Base-by-base conservation (phyloP, 2,888 invertebrate species). In the Tigriopus californicus region DNA sequence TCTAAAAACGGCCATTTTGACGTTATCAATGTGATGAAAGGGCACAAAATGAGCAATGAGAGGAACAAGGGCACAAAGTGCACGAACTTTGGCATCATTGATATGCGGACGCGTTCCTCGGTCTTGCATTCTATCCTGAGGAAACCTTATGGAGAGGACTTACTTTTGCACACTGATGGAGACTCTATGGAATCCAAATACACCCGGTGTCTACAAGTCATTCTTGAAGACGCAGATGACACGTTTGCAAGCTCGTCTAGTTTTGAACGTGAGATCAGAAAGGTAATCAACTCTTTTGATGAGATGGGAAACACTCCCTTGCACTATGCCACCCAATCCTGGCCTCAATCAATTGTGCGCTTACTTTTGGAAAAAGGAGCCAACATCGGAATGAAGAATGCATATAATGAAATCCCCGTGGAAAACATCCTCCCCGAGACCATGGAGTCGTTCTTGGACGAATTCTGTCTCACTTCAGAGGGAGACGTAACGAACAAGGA, bases 371-470 rank as follows among this genome's bases (percentile, higher is more conserved):
- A 46, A 25, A 33, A 49, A 10, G 85, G 85, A 20, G 83, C 84
- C 11, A 85, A 83, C 67, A 76, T 87, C 41, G 84, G 83, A 1
- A 73, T 79, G 49, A 76, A 76, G 65, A 75, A 75, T 61, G 73
- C 71, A 55, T 80, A 80, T 63, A 75, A 78, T 55, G 77, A 80
- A 60, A 77, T 83, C 58, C 81, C 85, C 10, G 73, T 87, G 33
- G 79, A 80, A 54, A 80, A 84, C 65, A 81, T 88, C 44, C 76
- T 79, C 60, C 77, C 81, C 0, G 78, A 78, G 64, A 73, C 79
- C 15, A 70, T 88, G 41, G 80, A 83, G 68, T 75, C 78, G 22
- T 83, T 81, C 67, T 75, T 87, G 61, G 80, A 87, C 67, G 77
- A 78, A 64, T 86, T 85, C 67, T 73, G 87, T 48, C 75, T 75